These are phyloP conservation scores for Procambarus clarkii DNA, from an alignment of 1,140 invertebrate species.

Conservation along the genomic window DNA sequence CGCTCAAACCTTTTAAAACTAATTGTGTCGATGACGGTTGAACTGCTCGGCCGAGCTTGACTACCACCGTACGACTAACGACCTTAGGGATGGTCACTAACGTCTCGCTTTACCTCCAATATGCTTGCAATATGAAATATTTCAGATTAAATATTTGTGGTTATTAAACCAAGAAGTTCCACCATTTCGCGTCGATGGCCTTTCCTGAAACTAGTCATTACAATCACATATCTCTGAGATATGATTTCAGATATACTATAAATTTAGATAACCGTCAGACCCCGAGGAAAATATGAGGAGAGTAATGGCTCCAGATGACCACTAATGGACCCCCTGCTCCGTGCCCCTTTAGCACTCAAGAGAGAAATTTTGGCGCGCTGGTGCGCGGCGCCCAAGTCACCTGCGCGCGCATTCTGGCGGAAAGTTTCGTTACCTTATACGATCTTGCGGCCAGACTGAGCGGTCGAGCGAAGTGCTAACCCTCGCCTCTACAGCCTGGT, in stretches of 20 bases:
- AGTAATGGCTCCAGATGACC: neutral
- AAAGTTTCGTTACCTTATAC: constrained; percentile 44
- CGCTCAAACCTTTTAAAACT: neutral
- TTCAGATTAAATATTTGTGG: too few relatives aligned
- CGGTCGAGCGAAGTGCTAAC: neutral
- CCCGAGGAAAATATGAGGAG: neutral
- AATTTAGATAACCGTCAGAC: neutral
- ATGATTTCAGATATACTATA: neutral
- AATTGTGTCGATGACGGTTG: neutral
- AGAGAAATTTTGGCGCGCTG: constrained; percentile 6
- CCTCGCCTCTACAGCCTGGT: neutral
- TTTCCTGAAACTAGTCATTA: neutral
- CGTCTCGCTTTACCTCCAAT: too few relatives aligned
- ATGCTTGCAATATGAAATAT: too few relatives aligned
- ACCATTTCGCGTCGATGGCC: too few relatives aligned
- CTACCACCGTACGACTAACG: neutral
- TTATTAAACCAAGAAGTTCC: too few relatives aligned
- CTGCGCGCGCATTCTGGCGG: constrained; percentile 8
- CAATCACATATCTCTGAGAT: neutral
- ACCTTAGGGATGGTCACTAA: neutral
- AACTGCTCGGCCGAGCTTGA: neutral
- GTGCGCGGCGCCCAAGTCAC: neutral
- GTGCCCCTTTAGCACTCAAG: neutral
- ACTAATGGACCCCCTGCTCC: neutral
- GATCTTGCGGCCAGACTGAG: constrained; percentile 22